Base-by-base conservation (phyloP, 2,113 vertebrate genomes). In the Leucosticte australis region DNA sequence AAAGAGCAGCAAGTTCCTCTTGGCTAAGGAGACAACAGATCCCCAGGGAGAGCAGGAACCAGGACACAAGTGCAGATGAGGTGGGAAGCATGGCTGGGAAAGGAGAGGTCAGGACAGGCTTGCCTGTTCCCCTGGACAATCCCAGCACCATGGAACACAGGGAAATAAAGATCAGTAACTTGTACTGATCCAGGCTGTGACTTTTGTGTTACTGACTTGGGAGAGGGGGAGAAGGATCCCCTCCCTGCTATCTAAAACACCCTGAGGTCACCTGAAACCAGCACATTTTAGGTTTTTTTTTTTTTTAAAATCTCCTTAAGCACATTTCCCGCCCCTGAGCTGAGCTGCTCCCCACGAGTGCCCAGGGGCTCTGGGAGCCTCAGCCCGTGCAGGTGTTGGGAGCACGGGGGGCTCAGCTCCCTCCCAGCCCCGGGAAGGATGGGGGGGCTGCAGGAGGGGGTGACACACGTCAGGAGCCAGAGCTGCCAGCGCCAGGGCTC, bases 291-390 rank as follows among this genome's bases (percentile, higher is more conserved):
- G 31, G 19, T 13, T 78, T n/a, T 33, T 52, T 30, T 30, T 21
- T 13, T 9, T 14, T 16, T 6, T 14, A 18, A 94, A 88, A 74
- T 49, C 92, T 92, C 55, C 41, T 75, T 20, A 41, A 88, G 78
- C 7, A 4, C 24, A 3, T 73, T 69, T 87, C 73, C 47, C 81
- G 3, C 57, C 96, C 93, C 95, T 92, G 94, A 39, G 88, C 93
- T 21, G 95, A 93, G 96, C 97, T 33, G 91, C 95, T 97, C 78
- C 63, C 96, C 92, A 80, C 87, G 77, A 5, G 83, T 96, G 97
- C 98, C 98, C 97, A 97, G 97, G 95, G 97, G 98, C 97, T 63
- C 74, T 23, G 77, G 93, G 92, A 94, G 96, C 97, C 87, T n/a
- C 93, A 94, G 93, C 84, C 83, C 6, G 2, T 4, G 90, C 96